Base-by-base conservation (phyloP, 2,888 invertebrate species). In the Scelioninae gen. 2 region DNA sequence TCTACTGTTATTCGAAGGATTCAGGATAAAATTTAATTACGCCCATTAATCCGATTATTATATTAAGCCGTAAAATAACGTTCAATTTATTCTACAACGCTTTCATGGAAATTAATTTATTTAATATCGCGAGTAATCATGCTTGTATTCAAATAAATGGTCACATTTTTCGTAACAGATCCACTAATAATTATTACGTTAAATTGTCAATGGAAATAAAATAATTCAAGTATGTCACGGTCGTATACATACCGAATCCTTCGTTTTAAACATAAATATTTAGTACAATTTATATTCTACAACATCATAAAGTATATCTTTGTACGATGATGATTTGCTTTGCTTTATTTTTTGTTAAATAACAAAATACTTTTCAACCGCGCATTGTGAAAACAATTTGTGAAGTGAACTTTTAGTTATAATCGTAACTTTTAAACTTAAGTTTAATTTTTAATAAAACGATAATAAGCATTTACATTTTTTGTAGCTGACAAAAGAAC, bases 1-100 rank as follows among this genome's bases (percentile, higher is more conserved):
- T 33, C 55, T 57, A 58, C 57, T 43, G 28, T 58, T 67, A 57
- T 57, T 64, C 45, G 53, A 52, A 53, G 64, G 64, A 64, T 64
- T 64, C 64, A 53, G 61, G 16, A 43, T 35, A 52, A 63, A 63
- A 52, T 7, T 46, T 35, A 25, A 48, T 22, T 39, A 39, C n/a
- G 25, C 46, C 31, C 13, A 19, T 13, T 1, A 37, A 46, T 58
- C 25, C 35, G 16, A 46, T 46, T 46, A 58, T 45, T 25, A 16
- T 15, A 31, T 57, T 6, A 57, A 57, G 57, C 43, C 16, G 9
- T 39, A 57, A 22, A 53, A 28, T 41, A 7, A 39, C 5, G 22
- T 2, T 22, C 22, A 22, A 22, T 22, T n/a, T n/a, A n/a, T n/a
- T n/a, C n/a, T n/a, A n/a, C n/a, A n/a, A n/a, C n/a, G n/a, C n/a